Conservation (phyloP, 2,113 vertebrate species). For the Pseudopipra pipra region DNA sequence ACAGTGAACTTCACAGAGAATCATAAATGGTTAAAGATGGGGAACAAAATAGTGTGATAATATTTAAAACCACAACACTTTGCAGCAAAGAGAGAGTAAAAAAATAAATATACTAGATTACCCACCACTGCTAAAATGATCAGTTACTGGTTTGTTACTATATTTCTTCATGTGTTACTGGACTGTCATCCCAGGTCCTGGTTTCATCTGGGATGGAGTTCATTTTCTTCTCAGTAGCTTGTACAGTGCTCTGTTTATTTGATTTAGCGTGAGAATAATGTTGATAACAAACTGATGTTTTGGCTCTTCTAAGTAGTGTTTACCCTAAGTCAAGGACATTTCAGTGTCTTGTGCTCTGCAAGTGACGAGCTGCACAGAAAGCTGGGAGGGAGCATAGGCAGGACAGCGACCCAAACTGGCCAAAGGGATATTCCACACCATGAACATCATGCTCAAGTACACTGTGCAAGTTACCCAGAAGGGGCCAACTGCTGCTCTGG, state of each 20-base stretch:
- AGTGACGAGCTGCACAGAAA: neutral
- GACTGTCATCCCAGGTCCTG: neutral
- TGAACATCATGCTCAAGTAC: neutral
- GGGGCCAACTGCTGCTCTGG: neutral
- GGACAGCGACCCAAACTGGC: neutral
- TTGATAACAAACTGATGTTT: neutral
- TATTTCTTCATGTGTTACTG: neutral
- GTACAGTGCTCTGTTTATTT: neutral
- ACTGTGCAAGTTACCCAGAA: neutral
- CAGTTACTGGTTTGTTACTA: neutral
- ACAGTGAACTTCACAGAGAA: neutral
- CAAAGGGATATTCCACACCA: neutral
- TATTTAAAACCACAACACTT: neutral
- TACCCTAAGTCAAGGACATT: neutral
- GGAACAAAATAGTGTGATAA: neutral
- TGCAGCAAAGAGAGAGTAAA: neutral
- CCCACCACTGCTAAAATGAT: neutral
- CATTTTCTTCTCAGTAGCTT: neutral
- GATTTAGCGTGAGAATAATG: neutral
- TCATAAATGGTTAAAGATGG: neutral
- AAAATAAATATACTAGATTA: neutral
- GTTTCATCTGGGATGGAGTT: neutral
- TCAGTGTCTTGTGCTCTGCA: rapidly evolving
- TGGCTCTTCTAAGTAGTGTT: neutral
- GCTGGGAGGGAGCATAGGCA: neutral